Evolutionary conservation across 2,113 vertebrate species (phyloP).

Genomic region (Phasianus colchicus): DNA sequence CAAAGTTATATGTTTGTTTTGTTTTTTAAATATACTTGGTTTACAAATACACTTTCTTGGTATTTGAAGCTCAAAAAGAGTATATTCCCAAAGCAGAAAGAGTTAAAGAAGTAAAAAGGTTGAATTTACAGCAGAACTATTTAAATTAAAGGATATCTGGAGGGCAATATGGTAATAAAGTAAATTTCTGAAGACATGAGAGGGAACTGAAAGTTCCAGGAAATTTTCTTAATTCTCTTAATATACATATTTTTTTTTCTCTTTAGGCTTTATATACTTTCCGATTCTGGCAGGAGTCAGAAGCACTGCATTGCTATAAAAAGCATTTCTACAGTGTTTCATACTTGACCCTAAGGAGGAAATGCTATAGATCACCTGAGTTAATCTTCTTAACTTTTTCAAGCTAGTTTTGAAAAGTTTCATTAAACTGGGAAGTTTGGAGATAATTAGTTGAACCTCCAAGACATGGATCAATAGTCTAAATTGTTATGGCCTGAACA

Average conservation of each 20-base stretch:
- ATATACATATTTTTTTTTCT: not conserved
- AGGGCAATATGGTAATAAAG: constrained; percentile 6
- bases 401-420: constrained; percentile 30
- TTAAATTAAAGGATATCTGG: not conserved
- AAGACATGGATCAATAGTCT: not conserved
- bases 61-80: not conserved
- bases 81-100: not conserved
- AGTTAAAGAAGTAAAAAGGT: not conserved
- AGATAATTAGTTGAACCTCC: constrained; percentile 1
- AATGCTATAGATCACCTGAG: not conserved
- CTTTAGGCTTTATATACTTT: not conserved
- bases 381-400: not conserved
- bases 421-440: not conserved
- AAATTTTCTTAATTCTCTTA: constrained; percentile 47
- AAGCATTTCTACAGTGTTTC: not conserved
- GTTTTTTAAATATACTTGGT: not conserved
- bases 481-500: not conserved
- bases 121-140: not conserved
- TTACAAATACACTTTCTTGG: not conserved
- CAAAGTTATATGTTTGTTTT: not conserved
- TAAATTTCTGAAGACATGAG: not conserved
- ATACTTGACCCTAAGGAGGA: not conserved
- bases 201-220: not conserved
- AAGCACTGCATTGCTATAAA: not conserved
- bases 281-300: not conserved